phyloP scores from a whole-genome alignment of 1,140 invertebrate species.

The Cyclina sinensis region DNA sequence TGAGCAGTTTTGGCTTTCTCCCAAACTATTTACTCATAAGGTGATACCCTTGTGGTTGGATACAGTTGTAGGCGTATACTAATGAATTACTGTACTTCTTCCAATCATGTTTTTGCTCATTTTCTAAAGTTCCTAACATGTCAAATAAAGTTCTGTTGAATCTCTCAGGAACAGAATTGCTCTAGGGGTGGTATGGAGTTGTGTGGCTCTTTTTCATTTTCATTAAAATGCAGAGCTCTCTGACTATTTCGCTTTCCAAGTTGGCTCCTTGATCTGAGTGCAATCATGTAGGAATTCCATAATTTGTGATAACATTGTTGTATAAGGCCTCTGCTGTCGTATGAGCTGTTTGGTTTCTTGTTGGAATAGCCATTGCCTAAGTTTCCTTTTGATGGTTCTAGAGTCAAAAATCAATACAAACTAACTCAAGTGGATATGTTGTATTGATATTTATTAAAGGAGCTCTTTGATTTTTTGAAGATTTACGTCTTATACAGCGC shows the following conservation, averaged over 20 bases:
- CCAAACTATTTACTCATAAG: slow-evolving; percentile 59
- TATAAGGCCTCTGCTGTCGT: slow-evolving; percentile 53
- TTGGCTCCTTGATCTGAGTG: slow-evolving; percentile 40
- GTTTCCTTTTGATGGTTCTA: slow-evolving; percentile 62
- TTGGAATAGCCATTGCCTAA: slow-evolving; percentile 62
- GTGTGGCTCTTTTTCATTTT: slow-evolving; percentile 31
- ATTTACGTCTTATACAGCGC: slow-evolving; percentile 57
- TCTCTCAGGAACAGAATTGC: slow-evolving; percentile 42
- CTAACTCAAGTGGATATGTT: slow-evolving; percentile 59
- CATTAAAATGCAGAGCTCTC: slow-evolving; percentile 19
- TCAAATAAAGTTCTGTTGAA: slow-evolving; percentile 58
- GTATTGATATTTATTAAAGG: slow-evolving; percentile 59
- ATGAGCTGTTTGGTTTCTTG: slow-evolving; percentile 51
- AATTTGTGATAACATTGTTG: slow-evolving; percentile 26
- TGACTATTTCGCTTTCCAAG: slow-evolving; percentile 30
- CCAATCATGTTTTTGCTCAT: slow-evolving; percentile 56
- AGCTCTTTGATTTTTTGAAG: background rate
- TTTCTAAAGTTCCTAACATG: slow-evolving; percentile 51
- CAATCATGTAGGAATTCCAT: background rate
- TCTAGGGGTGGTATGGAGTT: slow-evolving; percentile 55
- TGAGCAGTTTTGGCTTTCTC: slow-evolving; percentile 41
- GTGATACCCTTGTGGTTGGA: slow-evolving; percentile 12
- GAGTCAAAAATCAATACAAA: slow-evolving; percentile 69
- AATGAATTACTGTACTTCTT: slow-evolving; percentile 51
- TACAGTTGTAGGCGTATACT: slow-evolving; percentile 62